Evolutionary conservation across 1,140 invertebrate genomes (phyloP).

Genomic region (Drosophila suzukii): DNA sequence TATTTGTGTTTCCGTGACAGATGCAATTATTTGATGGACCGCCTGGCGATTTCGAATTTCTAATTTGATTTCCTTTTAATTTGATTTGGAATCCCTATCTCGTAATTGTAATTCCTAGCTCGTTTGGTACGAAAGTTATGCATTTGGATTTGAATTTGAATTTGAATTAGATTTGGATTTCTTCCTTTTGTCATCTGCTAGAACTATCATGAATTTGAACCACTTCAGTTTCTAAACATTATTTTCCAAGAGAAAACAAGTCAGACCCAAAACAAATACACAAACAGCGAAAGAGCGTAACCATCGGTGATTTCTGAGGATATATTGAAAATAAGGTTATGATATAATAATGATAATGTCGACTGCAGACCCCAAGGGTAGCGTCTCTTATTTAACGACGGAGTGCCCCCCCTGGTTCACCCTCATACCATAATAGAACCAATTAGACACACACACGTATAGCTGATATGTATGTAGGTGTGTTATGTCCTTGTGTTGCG

Average conservation of each 20-base stretch:
- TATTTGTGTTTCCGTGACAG: constrained; percentile 22
- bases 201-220: constrained; percentile 30
- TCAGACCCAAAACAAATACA: constrained; percentile 25
- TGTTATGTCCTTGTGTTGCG: constrained; percentile 71
- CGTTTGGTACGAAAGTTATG: constrained; percentile 74
- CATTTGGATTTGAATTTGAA: constrained; percentile 66
- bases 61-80: constrained; percentile 33
- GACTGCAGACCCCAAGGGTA: constrained; percentile 83
- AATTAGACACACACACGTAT: constrained; percentile 54
- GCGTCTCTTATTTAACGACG: constrained; percentile 71
- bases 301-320: constrained; percentile 26
- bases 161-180: constrained; percentile 60
- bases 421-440: constrained; percentile 51
- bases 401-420: constrained; percentile 43
- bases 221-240: constrained; percentile 16
- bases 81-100: constrained; percentile 28
- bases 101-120: constrained; percentile 70
- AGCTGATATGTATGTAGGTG: constrained; percentile 66
- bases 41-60: constrained; percentile 16
- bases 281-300: constrained; percentile 31
- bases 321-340: constrained; percentile 5
- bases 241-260: constrained; percentile 43
- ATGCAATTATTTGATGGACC: constrained; percentile 64
- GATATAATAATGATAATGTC: constrained; percentile 43
- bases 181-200: constrained; percentile 42